These are phyloP conservation scores for Cyphomyrus discorhynchus DNA, from an alignment of 2,113 vertebrate species.

Conservation along the genomic window DNA sequence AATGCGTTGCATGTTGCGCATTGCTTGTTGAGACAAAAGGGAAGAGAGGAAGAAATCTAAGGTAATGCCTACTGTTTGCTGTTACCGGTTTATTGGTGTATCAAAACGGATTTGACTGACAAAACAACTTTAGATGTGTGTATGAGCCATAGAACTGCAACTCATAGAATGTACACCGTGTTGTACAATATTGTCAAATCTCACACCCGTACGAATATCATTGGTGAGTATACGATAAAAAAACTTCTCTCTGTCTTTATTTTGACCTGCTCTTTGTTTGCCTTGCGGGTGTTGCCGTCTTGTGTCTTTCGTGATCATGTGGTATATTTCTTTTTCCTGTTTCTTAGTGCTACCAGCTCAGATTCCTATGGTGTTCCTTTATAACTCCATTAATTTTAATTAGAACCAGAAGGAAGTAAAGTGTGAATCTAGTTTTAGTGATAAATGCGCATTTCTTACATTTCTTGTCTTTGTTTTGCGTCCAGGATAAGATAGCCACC, in stretches of 20 bases:
- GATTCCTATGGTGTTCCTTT: not conserved
- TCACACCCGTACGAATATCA: not conserved
- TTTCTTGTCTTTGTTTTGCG: constrained; percentile 21
- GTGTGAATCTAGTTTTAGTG: not conserved
- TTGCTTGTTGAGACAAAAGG: not conserved
- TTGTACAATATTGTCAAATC: not conserved
- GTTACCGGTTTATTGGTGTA: not conserved
- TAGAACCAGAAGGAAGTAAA: not conserved
- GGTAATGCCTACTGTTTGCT: not conserved
- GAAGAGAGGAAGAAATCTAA: not conserved
- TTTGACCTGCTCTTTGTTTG: not conserved
- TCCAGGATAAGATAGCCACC: constrained; percentile 78
- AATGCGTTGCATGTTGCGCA: not conserved
- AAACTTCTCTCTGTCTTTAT: not conserved
- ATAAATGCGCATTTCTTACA: not conserved
- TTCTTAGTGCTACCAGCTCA: not conserved
- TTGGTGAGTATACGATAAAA: not conserved
- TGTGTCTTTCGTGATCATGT: not conserved
- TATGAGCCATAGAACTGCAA: not conserved
- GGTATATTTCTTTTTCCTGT: not conserved
- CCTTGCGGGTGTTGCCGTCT: not conserved
- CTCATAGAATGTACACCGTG: not conserved
- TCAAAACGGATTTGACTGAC: not conserved
- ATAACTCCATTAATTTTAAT: not conserved
- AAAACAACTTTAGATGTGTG: not conserved